These are phyloP conservation scores for Lepas anatifera DNA, from an alignment of 2,888 invertebrate genomes.

Conservation along the genomic window DNA sequence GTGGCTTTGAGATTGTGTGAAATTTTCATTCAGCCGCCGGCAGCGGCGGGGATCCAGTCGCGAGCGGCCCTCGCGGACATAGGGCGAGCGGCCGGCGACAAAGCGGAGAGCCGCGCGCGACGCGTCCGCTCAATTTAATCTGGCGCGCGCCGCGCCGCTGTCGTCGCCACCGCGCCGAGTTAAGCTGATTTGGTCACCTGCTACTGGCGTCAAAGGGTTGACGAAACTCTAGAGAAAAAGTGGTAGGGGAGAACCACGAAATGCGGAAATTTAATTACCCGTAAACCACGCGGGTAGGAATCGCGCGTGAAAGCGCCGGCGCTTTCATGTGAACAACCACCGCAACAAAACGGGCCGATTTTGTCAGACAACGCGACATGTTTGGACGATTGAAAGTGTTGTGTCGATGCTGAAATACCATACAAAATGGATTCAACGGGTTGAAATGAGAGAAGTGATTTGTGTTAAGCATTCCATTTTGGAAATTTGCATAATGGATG, in stretches of 20 bases:
- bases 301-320: background rate
- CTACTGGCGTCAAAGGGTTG: conserved; percentile 6
- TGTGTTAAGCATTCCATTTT: too few species aligned
- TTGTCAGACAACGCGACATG: too few species aligned
- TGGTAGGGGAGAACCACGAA: background rate
- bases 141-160: background rate
- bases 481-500: too few species aligned
- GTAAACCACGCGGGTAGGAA: background rate
- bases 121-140: conserved; percentile 8
- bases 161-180: background rate
- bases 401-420: too few species aligned
- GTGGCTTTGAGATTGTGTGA: conserved; percentile 9
- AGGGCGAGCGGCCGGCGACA: background rate
- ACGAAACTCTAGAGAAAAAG: background rate
- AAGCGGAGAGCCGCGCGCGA: background rate
- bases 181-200: conserved; percentile 9
- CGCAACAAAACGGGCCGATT: too few species aligned
- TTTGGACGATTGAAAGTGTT: too few species aligned
- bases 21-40: background rate
- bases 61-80: too few species aligned
- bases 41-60: too few species aligned
- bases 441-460: too few species aligned
- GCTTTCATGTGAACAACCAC: background rate
- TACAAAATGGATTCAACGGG: too few species aligned
- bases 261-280: conserved; percentile 8